Percentiles rank a stretch among this genome's conserved stretches.
phyloP scores from a whole-genome alignment of 2,113 vertebrate genomes.

The Paradoxurus hermaphroditus region DNA sequence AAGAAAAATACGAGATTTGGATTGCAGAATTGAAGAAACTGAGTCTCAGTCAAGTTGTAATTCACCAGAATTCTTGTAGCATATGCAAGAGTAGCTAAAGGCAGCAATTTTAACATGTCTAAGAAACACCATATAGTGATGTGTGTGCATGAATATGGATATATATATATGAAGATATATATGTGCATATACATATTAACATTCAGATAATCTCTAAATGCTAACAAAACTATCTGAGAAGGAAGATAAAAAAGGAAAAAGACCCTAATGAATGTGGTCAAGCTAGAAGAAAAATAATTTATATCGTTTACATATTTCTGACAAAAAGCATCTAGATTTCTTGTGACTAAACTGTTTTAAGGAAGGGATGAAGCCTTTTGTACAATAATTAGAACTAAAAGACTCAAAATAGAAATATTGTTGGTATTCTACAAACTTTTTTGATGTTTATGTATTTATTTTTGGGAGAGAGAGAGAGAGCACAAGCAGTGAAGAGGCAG shows the following conservation, averaged over 20 bases:
- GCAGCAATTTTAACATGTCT: neutral
- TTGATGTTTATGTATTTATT: too few relatives aligned
- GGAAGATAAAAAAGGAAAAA: neutral
- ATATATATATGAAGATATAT: rapidly evolving
- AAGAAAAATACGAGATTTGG: neutral
- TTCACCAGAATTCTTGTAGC: neutral
- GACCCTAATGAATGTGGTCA: too few relatives aligned
- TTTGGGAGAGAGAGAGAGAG: too few relatives aligned
- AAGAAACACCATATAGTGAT: neutral
- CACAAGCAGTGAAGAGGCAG: too few relatives aligned
- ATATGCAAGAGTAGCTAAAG: neutral
- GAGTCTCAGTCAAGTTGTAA: neutral
- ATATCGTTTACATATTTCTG: neutral
- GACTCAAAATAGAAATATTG: neutral
- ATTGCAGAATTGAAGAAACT: neutral
- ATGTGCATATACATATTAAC: neutral
- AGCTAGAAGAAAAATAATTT: neutral
- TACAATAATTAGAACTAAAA: neutral
- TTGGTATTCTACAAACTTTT: neutral
- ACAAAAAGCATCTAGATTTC: neutral
- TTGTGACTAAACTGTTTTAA: neutral
- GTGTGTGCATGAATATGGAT: neutral
- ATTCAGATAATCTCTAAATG: neutral
- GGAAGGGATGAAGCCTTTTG: neutral
- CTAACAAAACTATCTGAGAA: neutral